These are phyloP conservation scores for Bubo blakistoni DNA, from an alignment of 2,113 vertebrate genomes.

Conservation along the genomic window DNA sequence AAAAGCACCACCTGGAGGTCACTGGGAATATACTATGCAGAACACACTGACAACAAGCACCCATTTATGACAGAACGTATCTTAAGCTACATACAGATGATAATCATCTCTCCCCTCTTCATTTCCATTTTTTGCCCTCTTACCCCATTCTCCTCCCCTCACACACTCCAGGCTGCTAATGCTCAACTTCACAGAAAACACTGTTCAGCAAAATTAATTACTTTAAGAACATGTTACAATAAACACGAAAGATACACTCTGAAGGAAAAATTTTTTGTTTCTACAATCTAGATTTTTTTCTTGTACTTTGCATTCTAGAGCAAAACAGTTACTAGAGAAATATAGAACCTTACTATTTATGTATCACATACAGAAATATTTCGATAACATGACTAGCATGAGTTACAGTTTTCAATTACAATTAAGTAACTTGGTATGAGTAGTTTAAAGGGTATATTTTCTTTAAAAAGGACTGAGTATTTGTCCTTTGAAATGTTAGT, in stretches of 20 bases:
- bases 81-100: not conserved
- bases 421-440: not conserved
- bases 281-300: not conserved
- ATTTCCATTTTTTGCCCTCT: not conserved
- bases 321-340: not conserved
- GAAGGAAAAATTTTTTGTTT: not conserved
- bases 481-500: not conserved
- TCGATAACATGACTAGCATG: not conserved
- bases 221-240: not conserved
- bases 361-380: not conserved
- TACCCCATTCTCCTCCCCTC: not conserved
- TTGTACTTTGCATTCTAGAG: not conserved
- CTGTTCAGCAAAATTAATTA: not conserved
- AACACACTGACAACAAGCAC: not conserved
- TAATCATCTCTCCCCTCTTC: not conserved
- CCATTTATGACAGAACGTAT: not conserved
- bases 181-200: not conserved
- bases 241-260: not conserved
- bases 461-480: not conserved
- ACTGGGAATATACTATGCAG: not conserved
- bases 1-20: conserved; percentile 24
- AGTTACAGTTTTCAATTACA: not conserved
- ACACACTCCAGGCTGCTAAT: not conserved
- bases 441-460: not conserved
- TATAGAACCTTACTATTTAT: not conserved